Evolutionary conservation across 2,797 vertebrate species (phyloP).

Genomic region (Lacerta bilineata): DNA sequence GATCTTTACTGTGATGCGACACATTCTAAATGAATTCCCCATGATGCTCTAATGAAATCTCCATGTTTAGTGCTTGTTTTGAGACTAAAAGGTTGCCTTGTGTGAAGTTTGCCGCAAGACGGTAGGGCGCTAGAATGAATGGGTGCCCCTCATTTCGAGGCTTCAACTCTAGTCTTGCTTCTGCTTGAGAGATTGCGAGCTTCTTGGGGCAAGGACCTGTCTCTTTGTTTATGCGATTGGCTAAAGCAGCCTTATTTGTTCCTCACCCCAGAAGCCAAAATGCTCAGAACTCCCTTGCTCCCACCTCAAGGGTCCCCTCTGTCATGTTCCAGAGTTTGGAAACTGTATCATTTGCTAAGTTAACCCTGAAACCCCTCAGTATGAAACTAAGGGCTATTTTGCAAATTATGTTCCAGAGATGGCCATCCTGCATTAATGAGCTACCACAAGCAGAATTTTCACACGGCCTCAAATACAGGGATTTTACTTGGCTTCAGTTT

Average conservation of each 20-base stretch:
- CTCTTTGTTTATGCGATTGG: not conserved
- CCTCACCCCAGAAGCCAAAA: no score
- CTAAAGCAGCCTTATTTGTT: not conserved
- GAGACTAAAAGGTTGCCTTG: not conserved
- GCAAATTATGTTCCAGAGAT: not conserved
- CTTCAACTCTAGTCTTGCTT: not conserved
- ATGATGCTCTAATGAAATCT: slow-evolving; percentile 7
- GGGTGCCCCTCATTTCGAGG: not conserved
- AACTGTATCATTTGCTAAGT: not conserved
- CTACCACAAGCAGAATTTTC: not conserved
- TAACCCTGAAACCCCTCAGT: not conserved
- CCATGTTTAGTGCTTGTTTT: not conserved
- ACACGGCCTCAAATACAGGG: not conserved
- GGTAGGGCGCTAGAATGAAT: not conserved
- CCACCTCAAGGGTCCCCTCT: not conserved
- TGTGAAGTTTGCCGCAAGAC: not conserved
- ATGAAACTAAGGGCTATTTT: not conserved
- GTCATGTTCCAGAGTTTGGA: not conserved
- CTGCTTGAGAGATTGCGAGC: not conserved
- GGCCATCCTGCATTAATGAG: not conserved
- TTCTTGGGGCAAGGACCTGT: not conserved
- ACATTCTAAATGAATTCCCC: not conserved
- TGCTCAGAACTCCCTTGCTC: not conserved
- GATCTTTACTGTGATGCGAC: slow-evolving; percentile 34
- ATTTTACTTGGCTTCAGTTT: not conserved